Conservation (phyloP, 1,140 invertebrate species). For the Stenopsyche tienmushanensis region DNA sequence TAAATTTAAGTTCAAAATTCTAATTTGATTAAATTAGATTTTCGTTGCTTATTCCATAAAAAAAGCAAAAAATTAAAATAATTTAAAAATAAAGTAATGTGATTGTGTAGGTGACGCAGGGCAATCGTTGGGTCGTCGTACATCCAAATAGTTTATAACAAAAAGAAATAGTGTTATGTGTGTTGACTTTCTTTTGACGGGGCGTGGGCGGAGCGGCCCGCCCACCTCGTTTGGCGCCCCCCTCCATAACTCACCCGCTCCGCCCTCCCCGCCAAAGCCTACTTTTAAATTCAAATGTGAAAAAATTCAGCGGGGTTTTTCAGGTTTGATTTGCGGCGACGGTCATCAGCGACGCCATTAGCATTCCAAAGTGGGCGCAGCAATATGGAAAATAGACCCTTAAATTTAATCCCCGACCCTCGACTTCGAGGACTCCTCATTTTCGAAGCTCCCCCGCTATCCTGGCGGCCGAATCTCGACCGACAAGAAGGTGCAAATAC, state of each 20-base stretch:
- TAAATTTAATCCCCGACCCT: not conserved
- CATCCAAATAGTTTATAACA: too few relatives aligned
- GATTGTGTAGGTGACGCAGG: too few relatives aligned
- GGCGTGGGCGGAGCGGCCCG: not conserved
- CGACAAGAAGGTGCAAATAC: too few relatives aligned
- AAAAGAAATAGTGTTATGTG: not conserved
- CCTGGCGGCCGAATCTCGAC: too few relatives aligned
- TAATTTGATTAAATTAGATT: too few relatives aligned
- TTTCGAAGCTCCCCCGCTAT: too few relatives aligned
- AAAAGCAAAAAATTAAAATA: not conserved
- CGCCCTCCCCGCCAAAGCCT: conserved; percentile 13
- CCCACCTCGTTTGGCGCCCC: conserved; percentile 16
- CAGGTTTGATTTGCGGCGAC: conserved; percentile 23
- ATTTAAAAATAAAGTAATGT: too few relatives aligned
- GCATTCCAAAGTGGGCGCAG: conserved; percentile 29
- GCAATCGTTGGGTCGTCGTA: too few relatives aligned
- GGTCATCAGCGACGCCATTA: conserved; percentile 33
- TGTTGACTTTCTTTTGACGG: not conserved
- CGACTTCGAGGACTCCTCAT: too few relatives aligned
- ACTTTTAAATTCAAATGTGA: conserved; percentile 38
- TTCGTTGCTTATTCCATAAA: too few relatives aligned
- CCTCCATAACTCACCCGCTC: conserved; percentile 5
- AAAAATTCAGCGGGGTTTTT: conserved; percentile 10
- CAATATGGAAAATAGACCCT: conserved; percentile 27
- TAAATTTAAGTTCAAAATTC: too few relatives aligned